phyloP scores from a whole-genome alignment of 1,140 invertebrate genomes.

The Thrips palmi region DNA sequence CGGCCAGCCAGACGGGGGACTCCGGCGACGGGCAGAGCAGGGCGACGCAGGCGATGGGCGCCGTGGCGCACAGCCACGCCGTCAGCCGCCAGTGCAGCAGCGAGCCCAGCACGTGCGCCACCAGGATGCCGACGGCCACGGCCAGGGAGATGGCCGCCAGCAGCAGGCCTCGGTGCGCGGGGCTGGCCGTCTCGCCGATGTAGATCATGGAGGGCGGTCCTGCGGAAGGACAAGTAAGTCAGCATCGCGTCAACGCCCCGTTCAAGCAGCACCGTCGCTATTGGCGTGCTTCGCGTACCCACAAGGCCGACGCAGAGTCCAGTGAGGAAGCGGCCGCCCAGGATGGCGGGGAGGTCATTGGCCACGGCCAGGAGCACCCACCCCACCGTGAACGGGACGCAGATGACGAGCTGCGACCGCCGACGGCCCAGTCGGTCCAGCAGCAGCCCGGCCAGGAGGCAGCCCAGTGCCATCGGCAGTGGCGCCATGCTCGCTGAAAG shows the following conservation, averaged over 20 bases:
- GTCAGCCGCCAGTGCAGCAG: slow-evolving; percentile 36
- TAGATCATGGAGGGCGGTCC: too few species aligned
- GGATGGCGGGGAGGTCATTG: slow-evolving; percentile 27
- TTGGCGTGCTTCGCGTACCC: too few species aligned
- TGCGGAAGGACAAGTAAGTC: too few species aligned
- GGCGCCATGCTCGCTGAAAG: slow-evolving; percentile 33
- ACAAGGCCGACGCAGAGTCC: slow-evolving; percentile 35
- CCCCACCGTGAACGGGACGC: slow-evolving; percentile 38
- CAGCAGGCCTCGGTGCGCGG: slow-evolving; percentile 33
- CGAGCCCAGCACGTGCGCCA: slow-evolving; percentile 35
- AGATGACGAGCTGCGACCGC: slow-evolving; percentile 34
- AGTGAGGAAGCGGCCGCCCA: slow-evolving; percentile 43
- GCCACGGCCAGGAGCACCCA: slow-evolving; percentile 41
- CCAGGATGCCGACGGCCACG: slow-evolving; percentile 32
- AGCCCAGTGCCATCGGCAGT: slow-evolving; percentile 36
- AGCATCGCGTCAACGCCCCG: too few species aligned
- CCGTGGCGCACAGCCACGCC: slow-evolving; percentile 28
- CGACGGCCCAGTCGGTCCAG: slow-evolving; percentile 49
- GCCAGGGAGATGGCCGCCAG: slow-evolving; percentile 31
- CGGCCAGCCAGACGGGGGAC: slow-evolving; percentile 47
- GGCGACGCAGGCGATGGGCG: slow-evolving; percentile 28
- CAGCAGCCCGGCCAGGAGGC: slow-evolving; percentile 32
- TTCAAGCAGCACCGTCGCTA: too few species aligned
- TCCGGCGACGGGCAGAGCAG: slow-evolving; percentile 38
- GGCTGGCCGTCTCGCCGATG: slow-evolving; percentile 31